phyloP scores from a whole-genome alignment of 1,140 invertebrate species.

The Drosophila biarmipes region DNA sequence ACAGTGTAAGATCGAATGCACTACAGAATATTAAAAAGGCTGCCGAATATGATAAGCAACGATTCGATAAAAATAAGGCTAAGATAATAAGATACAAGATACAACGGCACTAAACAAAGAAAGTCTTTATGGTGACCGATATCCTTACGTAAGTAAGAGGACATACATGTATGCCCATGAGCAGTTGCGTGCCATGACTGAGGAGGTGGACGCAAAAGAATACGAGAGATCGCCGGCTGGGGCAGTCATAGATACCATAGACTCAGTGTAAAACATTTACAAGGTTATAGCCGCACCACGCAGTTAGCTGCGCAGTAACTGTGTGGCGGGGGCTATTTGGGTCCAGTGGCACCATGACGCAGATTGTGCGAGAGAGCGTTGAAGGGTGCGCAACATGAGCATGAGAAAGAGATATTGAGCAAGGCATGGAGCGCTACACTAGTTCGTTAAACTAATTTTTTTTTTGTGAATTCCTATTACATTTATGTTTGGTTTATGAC shows the following conservation, averaged over 20 bases:
- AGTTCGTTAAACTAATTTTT: background rate
- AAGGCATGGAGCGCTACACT: background rate
- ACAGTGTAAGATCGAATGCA: constrained; percentile 1
- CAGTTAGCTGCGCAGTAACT: no score
- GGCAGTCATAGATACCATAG: background rate
- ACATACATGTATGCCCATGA: no score
- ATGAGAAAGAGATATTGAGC: background rate
- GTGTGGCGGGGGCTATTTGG: background rate
- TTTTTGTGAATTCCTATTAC: background rate
- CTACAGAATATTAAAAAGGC: background rate
- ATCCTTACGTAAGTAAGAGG: background rate
- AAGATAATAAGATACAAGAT: no score
- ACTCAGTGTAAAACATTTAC: background rate
- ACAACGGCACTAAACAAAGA: background rate
- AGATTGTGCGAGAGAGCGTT: background rate
- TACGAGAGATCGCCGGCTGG: background rate
- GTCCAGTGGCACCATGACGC: background rate
- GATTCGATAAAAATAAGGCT: no score
- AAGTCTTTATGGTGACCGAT: background rate
- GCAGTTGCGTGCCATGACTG: background rate
- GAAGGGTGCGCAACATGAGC: background rate
- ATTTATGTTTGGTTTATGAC: no score
- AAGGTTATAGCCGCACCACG: no score
- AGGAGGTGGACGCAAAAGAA: background rate
- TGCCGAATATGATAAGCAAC: background rate